Base-by-base conservation (phyloP, 2,797 vertebrate species). In the Squalus acanthias region DNA sequence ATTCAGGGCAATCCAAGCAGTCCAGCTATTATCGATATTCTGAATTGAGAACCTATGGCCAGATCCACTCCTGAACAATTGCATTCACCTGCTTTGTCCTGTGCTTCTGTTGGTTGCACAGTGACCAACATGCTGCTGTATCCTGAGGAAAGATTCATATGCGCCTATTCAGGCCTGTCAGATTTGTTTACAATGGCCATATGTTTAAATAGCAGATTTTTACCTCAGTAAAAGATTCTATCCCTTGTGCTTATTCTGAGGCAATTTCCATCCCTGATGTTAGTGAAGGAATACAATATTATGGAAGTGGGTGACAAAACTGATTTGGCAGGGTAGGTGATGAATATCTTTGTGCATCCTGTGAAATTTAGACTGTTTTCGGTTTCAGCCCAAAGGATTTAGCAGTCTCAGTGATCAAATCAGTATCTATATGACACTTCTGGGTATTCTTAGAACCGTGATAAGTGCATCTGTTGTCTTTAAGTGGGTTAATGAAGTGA, bases 401-500 rank as follows among this genome's bases (percentile, higher is more conserved):
- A 24, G n/a, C 91, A 69, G 65, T 69, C 46, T 67, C 65, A 9
- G n/a, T 93, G 69, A 93, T 93, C 91, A 93, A 93, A 93, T 92
- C 89, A 92, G 33, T 65, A 9, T 67, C 65, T 69, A 10, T 24
- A 93, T 93, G 65, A 69, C n/a, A 67, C 91, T 22, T 93, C n/a
- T 93, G 91, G 65, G 91, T 93, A 93, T 69, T 93, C 91, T 69
- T 93, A 67, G 63, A 93, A 46, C 63, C 0, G 13, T 65, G 22
- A 46, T 46, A 93, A 93, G 91, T 93, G 91, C 91, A 93, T 93
- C 91, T 93, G 91, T 93, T 93, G 63, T 69, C n/a, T 93, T 69
- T 93, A 93, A 93, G n/a, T 93, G 91, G 91, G 63, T 12, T 69
- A 93, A 69, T 93, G 65, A 69, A 93, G n/a, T 93, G 63, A 93